Base-by-base conservation (phyloP, 1,140 invertebrate species). In the Pogonomyrmex californicus region DNA sequence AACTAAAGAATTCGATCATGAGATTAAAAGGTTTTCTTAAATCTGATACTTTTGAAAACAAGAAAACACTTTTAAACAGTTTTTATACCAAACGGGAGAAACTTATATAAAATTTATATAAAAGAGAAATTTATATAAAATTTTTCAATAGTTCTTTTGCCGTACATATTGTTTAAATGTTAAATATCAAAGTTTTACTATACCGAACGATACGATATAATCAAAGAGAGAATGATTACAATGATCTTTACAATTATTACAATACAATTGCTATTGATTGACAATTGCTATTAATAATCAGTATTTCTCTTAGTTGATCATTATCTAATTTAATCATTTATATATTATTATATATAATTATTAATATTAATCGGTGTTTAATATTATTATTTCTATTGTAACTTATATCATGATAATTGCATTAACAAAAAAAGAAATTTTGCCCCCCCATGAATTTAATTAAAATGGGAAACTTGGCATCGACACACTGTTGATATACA, bases 321-420 rank as follows among this genome's bases (percentile, higher is more conserved):
- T 83, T 71, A 62, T 75, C n/a, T 9, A 23, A 60, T 75, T 10
- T 62, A 73, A 83, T 83, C 12, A 60, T 30, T 60, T 73, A 47
- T 58, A 4, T 33, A 44, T 7, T 6, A 44, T 44, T 44, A 44
- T 54, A 30, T 33, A 17, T 5, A 73, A 75, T 73, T 49, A 83
- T 83, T 62, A 83, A 75, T 75, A 60, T 38, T n/a, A 62, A 60
- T 30, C 2, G 10, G 10, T 41, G 17, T 47, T 56, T 83, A 75
- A 83, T 68, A 30, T 4, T 73, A 30, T n/a, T n/a, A n/a, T 51
- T 60, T 60, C 4, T 38, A 30, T 12, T 10, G 4, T 0, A 58
- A 60, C 33, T 78, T 30, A 38, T 17, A 9, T 47, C 38, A 68
- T 47, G 23, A 44, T 49, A 14, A 14, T 30, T 66, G 0, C 10